These are phyloP conservation scores for Psilopogon haemacephalus DNA, from an alignment of 2,113 vertebrate species.

Conservation along the genomic window DNA sequence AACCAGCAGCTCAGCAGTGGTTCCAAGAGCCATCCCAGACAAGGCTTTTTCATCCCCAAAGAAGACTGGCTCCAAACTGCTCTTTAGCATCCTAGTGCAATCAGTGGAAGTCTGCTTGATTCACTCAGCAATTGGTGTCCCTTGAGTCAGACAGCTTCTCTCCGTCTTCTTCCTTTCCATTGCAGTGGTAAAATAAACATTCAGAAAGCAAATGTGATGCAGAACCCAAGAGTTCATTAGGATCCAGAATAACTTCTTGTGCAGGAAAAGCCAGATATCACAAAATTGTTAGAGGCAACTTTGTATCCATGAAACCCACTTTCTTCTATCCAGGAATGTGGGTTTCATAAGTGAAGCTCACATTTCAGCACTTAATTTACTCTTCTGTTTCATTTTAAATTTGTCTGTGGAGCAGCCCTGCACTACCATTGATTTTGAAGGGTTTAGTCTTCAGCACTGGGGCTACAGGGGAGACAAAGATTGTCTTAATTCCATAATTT, in stretches of 20 bases:
- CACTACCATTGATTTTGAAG: neutral
- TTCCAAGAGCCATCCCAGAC: neutral
- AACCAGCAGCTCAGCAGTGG: neutral
- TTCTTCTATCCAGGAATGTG: neutral
- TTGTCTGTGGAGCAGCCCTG: neutral
- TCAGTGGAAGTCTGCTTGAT: neutral
- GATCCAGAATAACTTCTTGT: neutral
- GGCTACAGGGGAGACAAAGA: neutral
- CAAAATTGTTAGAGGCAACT: neutral
- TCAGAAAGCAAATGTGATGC: neutral
- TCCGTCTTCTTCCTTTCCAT: neutral
- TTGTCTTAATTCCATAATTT: neutral
- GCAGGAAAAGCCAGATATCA: neutral
- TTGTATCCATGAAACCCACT: neutral
- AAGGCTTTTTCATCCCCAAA: neutral
- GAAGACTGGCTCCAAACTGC: neutral
- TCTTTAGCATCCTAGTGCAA: neutral
- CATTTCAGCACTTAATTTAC: neutral
- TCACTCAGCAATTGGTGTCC: neutral
- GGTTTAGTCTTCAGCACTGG: neutral
- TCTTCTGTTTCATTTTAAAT: neutral
- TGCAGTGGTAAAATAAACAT: neutral
- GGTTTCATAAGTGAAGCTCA: neutral
- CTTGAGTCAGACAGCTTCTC: neutral
- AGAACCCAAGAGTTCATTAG: neutral